These are phyloP conservation scores for Graptemys geographica DNA, from an alignment of 2,797 vertebrate genomes.

Conservation along the genomic window DNA sequence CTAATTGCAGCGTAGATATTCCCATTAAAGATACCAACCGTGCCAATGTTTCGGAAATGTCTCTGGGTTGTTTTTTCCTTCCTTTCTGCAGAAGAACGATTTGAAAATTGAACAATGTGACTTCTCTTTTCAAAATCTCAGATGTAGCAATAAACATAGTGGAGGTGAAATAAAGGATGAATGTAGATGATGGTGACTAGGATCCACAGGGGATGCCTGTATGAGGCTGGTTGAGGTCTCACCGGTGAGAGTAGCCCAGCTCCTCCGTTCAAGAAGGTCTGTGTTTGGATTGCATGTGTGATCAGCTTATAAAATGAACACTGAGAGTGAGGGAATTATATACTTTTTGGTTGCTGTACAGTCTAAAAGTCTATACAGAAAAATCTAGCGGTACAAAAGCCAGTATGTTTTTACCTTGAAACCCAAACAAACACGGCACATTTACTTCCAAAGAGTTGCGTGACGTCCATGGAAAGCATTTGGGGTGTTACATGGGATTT, in stretches of 20 bases:
- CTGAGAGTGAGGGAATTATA: neutral
- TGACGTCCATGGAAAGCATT: neutral
- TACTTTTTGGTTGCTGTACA: neutral
- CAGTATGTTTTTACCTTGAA: neutral
- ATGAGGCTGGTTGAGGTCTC: neutral
- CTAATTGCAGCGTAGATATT: neutral
- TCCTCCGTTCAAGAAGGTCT: neutral
- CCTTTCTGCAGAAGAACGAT: neutral
- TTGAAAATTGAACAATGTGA: neutral
- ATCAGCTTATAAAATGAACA: neutral
- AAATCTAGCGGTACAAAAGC: neutral
- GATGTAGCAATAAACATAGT: slow-evolving; percentile 3
- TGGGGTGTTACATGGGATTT: neutral
- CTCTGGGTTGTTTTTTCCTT: neutral
- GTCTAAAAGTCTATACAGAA: neutral
- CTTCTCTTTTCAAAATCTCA: neutral
- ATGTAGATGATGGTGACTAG: neutral
- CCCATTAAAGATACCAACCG: neutral
- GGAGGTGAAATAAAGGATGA: slow-evolving; percentile 25
- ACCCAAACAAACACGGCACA: neutral
- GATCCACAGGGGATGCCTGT: neutral
- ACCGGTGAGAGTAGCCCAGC: neutral
- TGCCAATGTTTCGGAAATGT: neutral
- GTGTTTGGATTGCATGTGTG: neutral
- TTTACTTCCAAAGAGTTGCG: neutral